phyloP scores from a whole-genome alignment of 2,113 vertebrate genomes.

The Actenoides lindsayi region DNA sequence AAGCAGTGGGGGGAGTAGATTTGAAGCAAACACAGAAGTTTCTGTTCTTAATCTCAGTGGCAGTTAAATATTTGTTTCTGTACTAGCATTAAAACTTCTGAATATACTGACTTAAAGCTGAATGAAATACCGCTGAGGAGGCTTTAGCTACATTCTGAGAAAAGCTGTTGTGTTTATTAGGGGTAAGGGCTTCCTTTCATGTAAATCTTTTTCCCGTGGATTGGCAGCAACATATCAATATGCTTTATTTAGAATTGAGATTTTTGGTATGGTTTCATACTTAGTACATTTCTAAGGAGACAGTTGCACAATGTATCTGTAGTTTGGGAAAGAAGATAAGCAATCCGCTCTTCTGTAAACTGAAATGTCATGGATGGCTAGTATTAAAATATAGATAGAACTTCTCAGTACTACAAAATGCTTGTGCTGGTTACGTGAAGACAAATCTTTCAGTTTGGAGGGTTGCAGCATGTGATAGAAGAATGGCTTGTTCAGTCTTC shows the following conservation, averaged over 20 bases:
- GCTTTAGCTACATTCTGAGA: neutral
- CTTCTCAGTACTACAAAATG: neutral
- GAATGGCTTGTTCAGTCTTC: neutral
- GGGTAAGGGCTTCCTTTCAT: conserved; percentile 2
- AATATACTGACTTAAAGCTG: neutral
- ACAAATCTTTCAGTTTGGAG: neutral
- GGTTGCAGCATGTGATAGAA: neutral
- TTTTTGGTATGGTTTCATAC: neutral
- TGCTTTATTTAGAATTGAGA: conserved; percentile 28
- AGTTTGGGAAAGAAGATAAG: neutral
- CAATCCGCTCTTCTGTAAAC: neutral
- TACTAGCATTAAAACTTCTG: neutral
- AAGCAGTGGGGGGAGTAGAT: neutral
- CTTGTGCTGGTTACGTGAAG: neutral
- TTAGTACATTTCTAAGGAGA: conserved; percentile 9
- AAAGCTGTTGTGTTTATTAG: conserved; percentile 12
- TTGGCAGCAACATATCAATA: conserved; percentile 21
- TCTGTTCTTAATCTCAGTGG: neutral
- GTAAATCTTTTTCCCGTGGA: neutral
- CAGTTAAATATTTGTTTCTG: conserved; percentile 6
- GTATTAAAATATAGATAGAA: conserved; percentile 16
- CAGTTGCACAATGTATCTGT: neutral
- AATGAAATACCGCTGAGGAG: neutral
- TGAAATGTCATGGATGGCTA: neutral
- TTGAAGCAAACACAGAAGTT: neutral